These are phyloP conservation scores for Lomographa bimaculata DNA, from an alignment of 2,888 invertebrate genomes.

Conservation along the genomic window DNA sequence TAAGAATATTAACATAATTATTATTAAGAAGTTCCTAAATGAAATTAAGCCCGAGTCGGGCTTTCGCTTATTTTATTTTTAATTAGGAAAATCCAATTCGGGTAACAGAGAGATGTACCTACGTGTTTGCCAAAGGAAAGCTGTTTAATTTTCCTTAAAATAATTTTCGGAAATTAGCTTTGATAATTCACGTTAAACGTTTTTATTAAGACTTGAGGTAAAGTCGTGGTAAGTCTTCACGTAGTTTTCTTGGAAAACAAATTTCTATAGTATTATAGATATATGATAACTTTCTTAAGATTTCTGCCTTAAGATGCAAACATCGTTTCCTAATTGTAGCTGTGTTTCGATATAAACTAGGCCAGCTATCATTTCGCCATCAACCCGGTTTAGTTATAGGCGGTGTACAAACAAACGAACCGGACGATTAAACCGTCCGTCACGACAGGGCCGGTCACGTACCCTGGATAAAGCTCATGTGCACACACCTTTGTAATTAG, in stretches of 20 bases:
- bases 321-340: too few relatives aligned
- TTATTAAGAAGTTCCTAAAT: constrained; percentile 13
- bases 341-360: constrained; percentile 11
- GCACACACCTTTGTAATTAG: constrained; percentile 15
- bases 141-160: too few relatives aligned
- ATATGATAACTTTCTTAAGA: too few relatives aligned
- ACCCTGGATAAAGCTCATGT: constrained; percentile 13
- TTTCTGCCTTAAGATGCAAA: too few relatives aligned
- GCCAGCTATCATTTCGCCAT: constrained; percentile 5
- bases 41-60: constrained; percentile 8
- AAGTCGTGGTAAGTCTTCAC: too few relatives aligned
- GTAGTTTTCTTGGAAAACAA: too few relatives aligned
- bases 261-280: too few relatives aligned
- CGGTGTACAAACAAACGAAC: constrained; percentile 24
- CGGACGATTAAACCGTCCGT: constrained; percentile 25
- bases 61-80: constrained; percentile 8
- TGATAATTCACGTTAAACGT: too few relatives aligned
- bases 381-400: constrained; percentile 19
- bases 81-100: constrained; percentile 1
- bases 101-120: too few relatives aligned
- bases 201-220: too few relatives aligned
- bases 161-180: too few relatives aligned
- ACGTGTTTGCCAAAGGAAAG: too few relatives aligned
- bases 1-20: constrained; percentile 19
- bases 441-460: constrained; percentile 17